Base-by-base conservation (phyloP, 2,888 invertebrate species). In the Agrochola lychnidis region DNA sequence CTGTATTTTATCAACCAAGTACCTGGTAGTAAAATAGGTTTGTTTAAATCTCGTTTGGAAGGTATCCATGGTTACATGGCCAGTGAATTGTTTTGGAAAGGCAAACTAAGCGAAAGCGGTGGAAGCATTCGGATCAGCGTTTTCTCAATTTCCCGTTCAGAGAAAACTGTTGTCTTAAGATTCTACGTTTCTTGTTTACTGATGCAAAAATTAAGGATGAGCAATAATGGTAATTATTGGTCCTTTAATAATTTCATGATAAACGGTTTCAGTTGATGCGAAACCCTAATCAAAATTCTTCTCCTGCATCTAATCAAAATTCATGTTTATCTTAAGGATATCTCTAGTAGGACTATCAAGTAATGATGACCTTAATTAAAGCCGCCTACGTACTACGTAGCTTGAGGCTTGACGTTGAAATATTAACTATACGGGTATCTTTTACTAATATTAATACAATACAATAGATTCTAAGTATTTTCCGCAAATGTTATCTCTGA, bases 301-400 rank as follows among this genome's bases (percentile, higher is more conserved):
- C n/a, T 42, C 16, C 40, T 57, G 48, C 66, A 73, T 59, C 22
- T 62, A 72, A 82, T 76, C 59, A 69, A 70, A 73, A 76, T 78
- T 56, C 56, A 45, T 72, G 10, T 66, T 79, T 70, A 79, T 76
- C 71, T 72, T 53, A n/a, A 72, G 70, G 77, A 74, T 79, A 79
- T 79, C 72, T 76, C 63, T 53, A 76, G 70, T 66, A 77, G 64
- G 73, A 77, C 57, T 72, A 64, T 73, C 67, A 78, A 70, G 70
- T 72, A 72, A 68, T 56, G 19, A 19, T 68, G 81, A 63, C 85
- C 81, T 86, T 83, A 87, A 87, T 87, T 87, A 86, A 73, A 76
- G 69, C 85, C 76, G 66, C 87, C 85, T 73, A 76, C 80, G 73
- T 79, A 48, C 79, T 72, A 77, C 72, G 71, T 82, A 53, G 30